Evolutionary conservation across 2,797 vertebrate species (phyloP).

Genomic region (Chromis chromis): DNA sequence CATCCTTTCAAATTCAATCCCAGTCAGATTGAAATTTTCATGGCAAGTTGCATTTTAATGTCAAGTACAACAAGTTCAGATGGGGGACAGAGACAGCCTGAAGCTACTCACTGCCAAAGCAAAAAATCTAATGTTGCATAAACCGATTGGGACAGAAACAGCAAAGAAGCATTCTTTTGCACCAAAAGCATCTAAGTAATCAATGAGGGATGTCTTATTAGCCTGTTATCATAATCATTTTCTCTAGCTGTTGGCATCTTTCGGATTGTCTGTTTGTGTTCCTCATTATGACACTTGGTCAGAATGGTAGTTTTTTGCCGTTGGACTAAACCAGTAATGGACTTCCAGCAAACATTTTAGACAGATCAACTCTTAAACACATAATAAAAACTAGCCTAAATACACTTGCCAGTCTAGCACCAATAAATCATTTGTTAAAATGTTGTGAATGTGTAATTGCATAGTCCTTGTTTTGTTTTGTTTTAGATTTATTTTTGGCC

Average conservation of each 20-base stretch:
- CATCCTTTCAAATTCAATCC: constrained; percentile 6
- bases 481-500: too few species aligned
- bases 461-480: too few species aligned
- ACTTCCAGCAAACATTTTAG: neutral
- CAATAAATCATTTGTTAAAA: neutral
- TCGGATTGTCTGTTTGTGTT: neutral
- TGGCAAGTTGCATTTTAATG: constrained; percentile 9
- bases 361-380: neutral
- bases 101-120: constrained; percentile 13
- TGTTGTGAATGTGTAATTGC: too few species aligned
- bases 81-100: constrained; percentile 18
- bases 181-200: constrained; percentile 4
- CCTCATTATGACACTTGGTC: neutral
- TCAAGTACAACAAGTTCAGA: neutral
- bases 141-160: constrained; percentile 12
- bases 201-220: neutral
- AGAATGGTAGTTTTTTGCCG: neutral
- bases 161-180: constrained; percentile 5
- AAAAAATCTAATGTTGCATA: neutral
- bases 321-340: neutral
- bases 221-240: neutral
- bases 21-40: constrained; percentile 4
- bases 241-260: neutral
- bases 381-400: neutral
- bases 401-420: neutral